A percentile compares a stretch with the other conserved stretches of the same genome.
Conservation (phyloP, 2,797 vertebrate genomes). For the Sternotherus odoratus region DNA sequence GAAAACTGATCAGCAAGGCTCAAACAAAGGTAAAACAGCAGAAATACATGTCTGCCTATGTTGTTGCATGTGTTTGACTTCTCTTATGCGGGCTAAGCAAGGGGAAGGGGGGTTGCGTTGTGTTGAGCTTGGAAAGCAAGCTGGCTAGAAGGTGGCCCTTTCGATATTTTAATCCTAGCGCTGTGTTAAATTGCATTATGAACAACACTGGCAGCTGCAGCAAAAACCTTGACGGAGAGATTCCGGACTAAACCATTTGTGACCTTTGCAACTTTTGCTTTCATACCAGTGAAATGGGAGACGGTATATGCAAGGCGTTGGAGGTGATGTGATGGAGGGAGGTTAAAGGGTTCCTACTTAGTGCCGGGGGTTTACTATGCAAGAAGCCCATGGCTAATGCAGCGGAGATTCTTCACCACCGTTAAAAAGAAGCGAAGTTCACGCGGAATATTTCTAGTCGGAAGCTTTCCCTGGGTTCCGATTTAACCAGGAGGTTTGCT, state of each 20-base stretch:
- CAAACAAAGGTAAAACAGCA: constrained; percentile 43
- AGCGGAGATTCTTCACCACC: background rate
- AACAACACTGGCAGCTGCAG: background rate
- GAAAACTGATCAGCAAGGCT: constrained; percentile 8
- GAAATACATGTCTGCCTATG: background rate
- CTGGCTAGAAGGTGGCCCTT: background rate
- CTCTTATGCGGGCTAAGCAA: background rate
- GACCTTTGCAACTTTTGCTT: background rate
- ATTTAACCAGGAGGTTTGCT: no score
- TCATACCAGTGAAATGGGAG: background rate
- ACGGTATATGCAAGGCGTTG: background rate
- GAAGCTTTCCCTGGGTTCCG: background rate
- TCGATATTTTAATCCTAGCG: no score
- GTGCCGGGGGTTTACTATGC: background rate
- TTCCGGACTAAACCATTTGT: background rate
- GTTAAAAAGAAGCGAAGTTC: background rate
- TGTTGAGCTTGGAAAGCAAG: background rate
- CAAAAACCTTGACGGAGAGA: background rate
- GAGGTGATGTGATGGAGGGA: background rate
- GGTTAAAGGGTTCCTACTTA: no score
- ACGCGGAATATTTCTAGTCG: background rate
- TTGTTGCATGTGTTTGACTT: background rate
- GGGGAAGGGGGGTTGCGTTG: background rate
- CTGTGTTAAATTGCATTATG: no score
- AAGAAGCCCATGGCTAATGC: background rate